phyloP scores from a whole-genome alignment of 2,888 invertebrate genomes.

The Venusia cambrica region DNA sequence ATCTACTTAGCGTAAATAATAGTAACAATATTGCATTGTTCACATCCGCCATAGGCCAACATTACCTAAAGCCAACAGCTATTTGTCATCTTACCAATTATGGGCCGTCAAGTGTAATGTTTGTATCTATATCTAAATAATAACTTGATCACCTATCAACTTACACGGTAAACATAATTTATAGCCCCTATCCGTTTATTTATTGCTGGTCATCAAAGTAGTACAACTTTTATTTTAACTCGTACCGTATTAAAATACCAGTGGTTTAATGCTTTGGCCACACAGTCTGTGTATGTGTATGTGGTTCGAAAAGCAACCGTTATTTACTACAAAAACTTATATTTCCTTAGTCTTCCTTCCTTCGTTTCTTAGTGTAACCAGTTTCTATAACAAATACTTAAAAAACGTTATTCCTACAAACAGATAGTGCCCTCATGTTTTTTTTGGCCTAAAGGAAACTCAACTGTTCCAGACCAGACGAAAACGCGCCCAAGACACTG shows the following conservation, averaged over 20 bases:
- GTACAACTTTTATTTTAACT: slow-evolving; percentile 17
- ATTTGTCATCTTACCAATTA: slow-evolving; percentile 14
- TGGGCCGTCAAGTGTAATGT: slow-evolving; percentile 9
- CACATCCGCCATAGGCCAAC: background rate
- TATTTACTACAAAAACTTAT: too few relatives aligned
- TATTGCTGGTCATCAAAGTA: slow-evolving; percentile 23
- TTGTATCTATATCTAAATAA: slow-evolving; percentile 14
- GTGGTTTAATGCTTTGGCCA: slow-evolving; percentile 4
- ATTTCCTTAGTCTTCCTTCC: too few relatives aligned
- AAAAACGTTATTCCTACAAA: too few relatives aligned
- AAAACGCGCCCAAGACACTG: too few relatives aligned
- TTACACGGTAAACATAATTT: slow-evolving; percentile 23
- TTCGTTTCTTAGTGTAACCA: too few relatives aligned
- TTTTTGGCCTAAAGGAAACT: too few relatives aligned
- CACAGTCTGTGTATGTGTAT: background rate
- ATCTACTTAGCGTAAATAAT: slow-evolving; percentile 1
- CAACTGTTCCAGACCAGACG: too few relatives aligned
- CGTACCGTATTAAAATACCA: slow-evolving; percentile 12
- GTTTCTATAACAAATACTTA: too few relatives aligned
- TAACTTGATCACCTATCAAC: slow-evolving; percentile 22
- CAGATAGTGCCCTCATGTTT: too few relatives aligned
- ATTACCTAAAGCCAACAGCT: slow-evolving; percentile 3
- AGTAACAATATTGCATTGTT: background rate
- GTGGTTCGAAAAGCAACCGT: too few relatives aligned
- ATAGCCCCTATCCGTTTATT: slow-evolving; percentile 18